Percentiles rank a stretch among this genome's conserved stretches.
These are phyloP conservation scores for Poeciliopsis retropinna DNA, from an alignment of 2,113 vertebrate species.

Conservation along the genomic window DNA sequence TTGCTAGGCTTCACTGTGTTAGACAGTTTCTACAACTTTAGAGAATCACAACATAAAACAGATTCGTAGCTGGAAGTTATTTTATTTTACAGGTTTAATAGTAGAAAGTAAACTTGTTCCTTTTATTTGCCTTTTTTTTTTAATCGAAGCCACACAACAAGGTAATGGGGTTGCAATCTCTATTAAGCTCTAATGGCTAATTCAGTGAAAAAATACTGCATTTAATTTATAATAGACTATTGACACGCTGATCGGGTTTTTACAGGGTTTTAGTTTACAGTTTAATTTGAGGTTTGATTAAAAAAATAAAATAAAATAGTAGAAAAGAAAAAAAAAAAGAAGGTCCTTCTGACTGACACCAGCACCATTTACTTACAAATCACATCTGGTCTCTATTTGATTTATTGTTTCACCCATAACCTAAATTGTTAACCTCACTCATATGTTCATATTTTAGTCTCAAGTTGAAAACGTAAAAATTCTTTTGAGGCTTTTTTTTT, in stretches of 20 bases:
- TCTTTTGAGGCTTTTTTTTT: background rate
- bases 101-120: background rate
- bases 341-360: background rate
- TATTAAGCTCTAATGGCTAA: background rate
- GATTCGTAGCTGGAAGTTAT: background rate
- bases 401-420: background rate
- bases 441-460: background rate
- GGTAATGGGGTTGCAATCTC: background rate
- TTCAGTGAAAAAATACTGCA: background rate
- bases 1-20: background rate
- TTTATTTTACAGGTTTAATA: background rate
- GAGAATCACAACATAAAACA: background rate
- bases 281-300: background rate
- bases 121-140: background rate
- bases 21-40: background rate
- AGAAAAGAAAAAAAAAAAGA: too few relatives aligned
- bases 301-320: too few relatives aligned
- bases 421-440: background rate
- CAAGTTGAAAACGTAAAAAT: background rate
- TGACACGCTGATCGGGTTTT: too few relatives aligned
- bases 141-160: background rate
- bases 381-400: background rate
- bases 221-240: too few relatives aligned
- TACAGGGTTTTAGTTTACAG: too few relatives aligned
- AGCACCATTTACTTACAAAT: background rate